Evolutionary conservation across 1,140 invertebrate genomes (phyloP).

Genomic region (Steinernema khuongi): DNA sequence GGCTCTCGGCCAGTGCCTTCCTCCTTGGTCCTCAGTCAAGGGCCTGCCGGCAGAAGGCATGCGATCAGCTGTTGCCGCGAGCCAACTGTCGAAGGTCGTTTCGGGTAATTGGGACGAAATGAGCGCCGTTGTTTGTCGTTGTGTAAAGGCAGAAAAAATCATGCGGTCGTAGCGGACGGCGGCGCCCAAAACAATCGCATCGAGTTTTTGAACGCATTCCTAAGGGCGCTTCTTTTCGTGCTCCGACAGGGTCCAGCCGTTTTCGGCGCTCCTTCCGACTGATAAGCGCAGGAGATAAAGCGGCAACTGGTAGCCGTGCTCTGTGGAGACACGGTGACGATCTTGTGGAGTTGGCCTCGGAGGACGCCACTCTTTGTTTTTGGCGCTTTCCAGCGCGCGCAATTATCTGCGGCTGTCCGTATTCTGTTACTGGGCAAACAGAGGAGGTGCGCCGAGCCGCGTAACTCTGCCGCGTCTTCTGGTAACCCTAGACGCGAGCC

Average conservation of each 20-base stretch:
- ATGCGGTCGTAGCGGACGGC: neutral
- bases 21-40: no score
- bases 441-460: neutral
- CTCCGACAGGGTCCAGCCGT: neutral
- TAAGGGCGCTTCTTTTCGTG: no score
- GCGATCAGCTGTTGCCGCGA: neutral
- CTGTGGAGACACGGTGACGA: neutral
- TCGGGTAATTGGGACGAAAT: neutral
- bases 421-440: slow-evolving; percentile 5
- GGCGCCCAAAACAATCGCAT: neutral
- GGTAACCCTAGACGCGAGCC: neutral
- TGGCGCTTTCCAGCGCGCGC: neutral
- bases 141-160: neutral
- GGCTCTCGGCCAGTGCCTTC: no score
- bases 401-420: slow-evolving; percentile 5
- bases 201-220: neutral
- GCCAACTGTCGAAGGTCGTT: neutral
- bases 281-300: neutral
- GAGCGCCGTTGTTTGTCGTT: neutral
- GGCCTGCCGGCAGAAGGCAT: no score
- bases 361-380: neutral
- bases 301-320: neutral
- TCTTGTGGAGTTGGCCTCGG: neutral
- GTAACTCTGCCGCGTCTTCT: neutral
- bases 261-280: neutral